Evolutionary conservation across 2,113 vertebrate genomes (phyloP), one percentile per base, ranked within the genome.

Genomic region (Baryphthengus martii): DNA sequence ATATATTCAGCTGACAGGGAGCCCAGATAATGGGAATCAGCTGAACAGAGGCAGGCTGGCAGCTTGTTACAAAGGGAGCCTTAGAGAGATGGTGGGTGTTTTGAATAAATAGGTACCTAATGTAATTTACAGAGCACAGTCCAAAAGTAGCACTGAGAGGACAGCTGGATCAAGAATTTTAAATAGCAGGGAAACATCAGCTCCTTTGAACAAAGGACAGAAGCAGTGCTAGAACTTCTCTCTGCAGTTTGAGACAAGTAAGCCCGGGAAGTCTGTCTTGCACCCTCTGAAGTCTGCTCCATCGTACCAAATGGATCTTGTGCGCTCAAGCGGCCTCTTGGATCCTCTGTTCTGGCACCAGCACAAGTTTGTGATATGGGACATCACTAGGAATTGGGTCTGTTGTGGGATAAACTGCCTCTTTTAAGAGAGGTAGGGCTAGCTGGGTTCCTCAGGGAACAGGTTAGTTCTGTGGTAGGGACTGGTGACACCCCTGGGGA

Each of bases 11-110:
- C 85, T 94, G 89, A 91, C 0, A 6, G 72, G 66, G 80, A 96
- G 81, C 67, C 67, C 62, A 82, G 89, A 96, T 96, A 95, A 94
- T 89, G 89, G 85, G 74, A 96, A 89, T 95, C 58, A 82, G 62
- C 91, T 94, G 87, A 96, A 96, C 6, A 93, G 85, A 91, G 62
- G 62, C 62, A 89, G 76, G 85, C 84, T 97, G 89, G 77, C 76
- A 94, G 91, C 85, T 91, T 70, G 35, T 91, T 70, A 70, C 49
- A 79, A 62, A 83, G 70, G 28, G 62, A 90, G 37, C 39, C 74
- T 90, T 33, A 26, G 72, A 65, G 78, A 65, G 33, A 44, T 77
- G 59, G 63, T 86, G 59, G 24, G 55, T 77, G 82, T 80, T 95
- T 58, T 73, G 88, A 94, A 94, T 93, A 91, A 91, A 88, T 67